phyloP scores from a whole-genome alignment of 2,797 vertebrate species.

The Hephaestus fuliginosus region DNA sequence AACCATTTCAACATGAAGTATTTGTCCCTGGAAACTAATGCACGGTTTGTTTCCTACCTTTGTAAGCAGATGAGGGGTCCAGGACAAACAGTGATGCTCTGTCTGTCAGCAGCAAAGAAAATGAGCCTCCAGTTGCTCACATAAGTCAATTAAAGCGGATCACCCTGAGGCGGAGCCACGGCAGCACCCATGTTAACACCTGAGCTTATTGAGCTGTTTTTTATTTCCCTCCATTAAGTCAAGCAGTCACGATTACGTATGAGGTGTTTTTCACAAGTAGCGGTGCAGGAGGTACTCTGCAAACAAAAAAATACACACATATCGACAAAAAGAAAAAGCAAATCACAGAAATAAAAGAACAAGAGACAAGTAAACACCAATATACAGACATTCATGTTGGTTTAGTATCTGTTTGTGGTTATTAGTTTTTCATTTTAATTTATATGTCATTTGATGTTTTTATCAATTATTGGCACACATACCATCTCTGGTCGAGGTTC shows the following conservation, averaged over 20 bases:
- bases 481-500: not conserved
- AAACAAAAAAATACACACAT: not conserved
- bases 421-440: too few relatives aligned
- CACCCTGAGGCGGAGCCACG: constrained; percentile 60
- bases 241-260: not conserved
- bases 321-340: not conserved
- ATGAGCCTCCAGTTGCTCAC: constrained; percentile 52
- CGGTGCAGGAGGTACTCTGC: not conserved
- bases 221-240: not conserved
- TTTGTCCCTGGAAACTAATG: not conserved
- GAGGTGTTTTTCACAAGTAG: constrained; percentile 3
- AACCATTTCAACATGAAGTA: not conserved
- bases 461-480: too few relatives aligned
- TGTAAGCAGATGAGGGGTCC: constrained; percentile 44
- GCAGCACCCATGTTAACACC: constrained; percentile 33
- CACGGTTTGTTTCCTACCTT: constrained; percentile 65
- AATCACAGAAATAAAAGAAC: not conserved
- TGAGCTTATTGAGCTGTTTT: constrained; percentile 2
- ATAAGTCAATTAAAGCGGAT: constrained; percentile 79
- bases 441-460: not conserved
- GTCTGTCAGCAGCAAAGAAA: constrained; percentile 46
- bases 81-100: constrained; percentile 42
- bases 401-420: too few relatives aligned
- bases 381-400: too few relatives aligned
- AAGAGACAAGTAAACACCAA: too few relatives aligned